Evolutionary conservation across 2,797 vertebrate genomes (phyloP), one percentile per base, ranked within the genome.

Genomic region (Malurus leucopterus): DNA sequence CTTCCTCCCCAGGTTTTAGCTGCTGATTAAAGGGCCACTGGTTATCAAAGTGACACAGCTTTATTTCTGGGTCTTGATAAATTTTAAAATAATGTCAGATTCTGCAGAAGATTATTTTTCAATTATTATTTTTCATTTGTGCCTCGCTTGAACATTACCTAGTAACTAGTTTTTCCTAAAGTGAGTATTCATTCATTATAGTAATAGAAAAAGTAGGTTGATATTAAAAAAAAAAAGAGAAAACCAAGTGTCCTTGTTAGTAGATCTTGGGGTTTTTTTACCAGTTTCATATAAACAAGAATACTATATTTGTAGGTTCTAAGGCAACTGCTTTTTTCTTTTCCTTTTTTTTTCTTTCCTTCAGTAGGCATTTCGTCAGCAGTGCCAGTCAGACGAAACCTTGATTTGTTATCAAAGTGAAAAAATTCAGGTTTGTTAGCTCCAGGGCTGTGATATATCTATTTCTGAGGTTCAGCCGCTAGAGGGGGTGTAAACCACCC

Each of bases 401-500:
- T 77, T 59, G 27, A 8, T 67, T 72, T 70, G 15, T 69, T 64
- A 26, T 30, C 29, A 2, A 30, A 59, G 41, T 53, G 46, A n/a
- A 64, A 47, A 74, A 13, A 8, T 74, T 38, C 2, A 2, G 5
- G 11, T 84, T 73, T 57, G n/a, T 20, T 50, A 22, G 17, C 34
- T 80, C 14, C 21, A 10, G 16, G 79, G 38, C 11, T 54, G n/a
- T n/a, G 47, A 40, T 79, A 8, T 36, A 1, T 46, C 53, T 11
- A 70, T n/a, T 57, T 55, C 23, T 43, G 13, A 38, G 43, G 5
- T 44, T 51, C 64, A 70, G 55, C 94, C 93, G 3, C 93, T 95
- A 94, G 94, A 90, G 89, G 93, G 94, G 67, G 82, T 69, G n/a
- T 90, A 36, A 92, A 51, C 19, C 91, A 22, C 55, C 72, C 38